These are phyloP conservation scores for Halesus radiatus DNA, from an alignment of 1,140 invertebrate genomes.

Conservation along the genomic window DNA sequence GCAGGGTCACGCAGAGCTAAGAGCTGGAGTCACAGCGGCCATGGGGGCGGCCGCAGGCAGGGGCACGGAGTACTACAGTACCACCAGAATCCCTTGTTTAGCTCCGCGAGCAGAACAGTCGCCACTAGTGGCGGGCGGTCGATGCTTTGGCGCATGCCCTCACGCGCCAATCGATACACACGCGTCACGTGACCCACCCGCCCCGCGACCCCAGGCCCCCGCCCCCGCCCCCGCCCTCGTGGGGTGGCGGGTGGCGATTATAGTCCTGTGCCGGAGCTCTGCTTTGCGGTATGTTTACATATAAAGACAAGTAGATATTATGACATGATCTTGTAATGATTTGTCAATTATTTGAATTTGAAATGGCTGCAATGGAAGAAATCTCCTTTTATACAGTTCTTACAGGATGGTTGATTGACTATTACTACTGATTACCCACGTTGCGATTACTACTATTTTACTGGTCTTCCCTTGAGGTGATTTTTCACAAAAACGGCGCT, in stretches of 20 bases:
- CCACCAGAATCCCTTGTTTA: slow-evolving; percentile 6
- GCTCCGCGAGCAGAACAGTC: slow-evolving; percentile 21
- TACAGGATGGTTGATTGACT: too few species aligned
- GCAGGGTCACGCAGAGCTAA: slow-evolving; percentile 8
- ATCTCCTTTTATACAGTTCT: too few species aligned
- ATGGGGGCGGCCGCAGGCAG: slow-evolving; percentile 22
- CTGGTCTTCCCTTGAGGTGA: too few species aligned
- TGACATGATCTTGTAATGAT: neutral
- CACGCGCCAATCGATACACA: slow-evolving; percentile 45
- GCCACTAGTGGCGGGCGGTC: slow-evolving; percentile 41
- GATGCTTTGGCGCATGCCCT: slow-evolving; percentile 53
- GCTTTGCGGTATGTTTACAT: slow-evolving; percentile 5
- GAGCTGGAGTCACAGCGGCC: slow-evolving; percentile 16
- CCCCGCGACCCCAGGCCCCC: neutral
- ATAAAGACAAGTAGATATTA: neutral
- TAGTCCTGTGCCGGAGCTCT: too few species aligned
- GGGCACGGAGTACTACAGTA: neutral
- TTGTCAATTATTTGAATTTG: neutral
- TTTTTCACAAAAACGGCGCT: too few species aligned
- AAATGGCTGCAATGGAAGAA: too few species aligned
- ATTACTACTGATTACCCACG: too few species aligned
- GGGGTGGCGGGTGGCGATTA: neutral
- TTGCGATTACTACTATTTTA: too few species aligned
- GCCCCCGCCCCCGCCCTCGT: neutral
- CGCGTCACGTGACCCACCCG: slow-evolving; percentile 39